Base-by-base conservation (phyloP, 2,113 vertebrate genomes). In the Crotalus helleri region DNA sequence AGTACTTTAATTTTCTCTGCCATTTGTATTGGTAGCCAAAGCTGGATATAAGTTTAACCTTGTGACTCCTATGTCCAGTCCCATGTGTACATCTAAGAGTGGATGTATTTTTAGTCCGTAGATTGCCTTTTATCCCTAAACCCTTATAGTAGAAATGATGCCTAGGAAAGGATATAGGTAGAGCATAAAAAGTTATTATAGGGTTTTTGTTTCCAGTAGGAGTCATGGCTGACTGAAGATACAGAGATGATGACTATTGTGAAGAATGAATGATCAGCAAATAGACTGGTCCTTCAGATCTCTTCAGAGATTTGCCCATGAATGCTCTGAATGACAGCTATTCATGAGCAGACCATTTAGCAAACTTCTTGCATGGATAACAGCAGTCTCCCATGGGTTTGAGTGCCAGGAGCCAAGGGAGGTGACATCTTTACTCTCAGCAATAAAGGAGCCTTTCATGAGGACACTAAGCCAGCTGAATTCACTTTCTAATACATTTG, bases 1-100 rank as follows among this genome's bases (percentile, higher is more conserved):
- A 15, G 1, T 6, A 85, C 9, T 49, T 29, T 64, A 53, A 12
- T 0, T 0, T 26, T 64, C 57, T 12, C 1, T 26, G 0, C 4
- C 1, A 4, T 9, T 55, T 88, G 57, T 51, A 49, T 4, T 85
- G 19, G 29, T 85, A 64, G 10, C 12, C 54, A 55, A 44, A 46
- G 26, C 64, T 59, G 51, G 57, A 5, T 23, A 92, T 61, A 58
- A 15, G n/a, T 51, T 49, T 26, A 44, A 81, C 69, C 17, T 7
- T 39, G n/a, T 39, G n/a, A 81, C n/a, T 81, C 69, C 15, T 33
- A 39, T 81, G 6, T 39, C 15, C n/a, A 39, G 15, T 81, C 69
- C 15, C 33, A 81, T 19, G 69, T 19, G 15, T 39, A 33, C 69
- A 81, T 39, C 33, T 81, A 29, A n/a, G 64, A n/a, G 3, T 21